Evolutionary conservation across 2,888 invertebrate species (phyloP), one percentile per base, ranked within the genome.

Genomic region (Apamea crenata): DNA sequence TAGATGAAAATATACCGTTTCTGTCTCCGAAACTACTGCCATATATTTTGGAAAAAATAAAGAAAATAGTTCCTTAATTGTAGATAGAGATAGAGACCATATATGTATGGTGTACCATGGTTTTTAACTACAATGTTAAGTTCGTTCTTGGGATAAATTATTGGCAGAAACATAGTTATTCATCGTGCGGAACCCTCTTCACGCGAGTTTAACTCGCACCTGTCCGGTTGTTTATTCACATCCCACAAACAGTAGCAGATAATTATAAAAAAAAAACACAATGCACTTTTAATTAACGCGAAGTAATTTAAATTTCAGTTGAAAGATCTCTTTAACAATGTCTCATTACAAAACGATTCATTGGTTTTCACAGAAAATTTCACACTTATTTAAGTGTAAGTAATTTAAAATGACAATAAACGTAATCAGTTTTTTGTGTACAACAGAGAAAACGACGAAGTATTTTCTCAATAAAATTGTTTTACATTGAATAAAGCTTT

Each of bases 401-500:
- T 74, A 81, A 78, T 73, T 78, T 61, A 74, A 63, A 70, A 84
- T 66, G 50, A 71, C 65, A 70, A 82, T 80, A 47, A 75, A 79
- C 0, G 63, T 77, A 85, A 88, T 81, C 72, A 87, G 76, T 59
- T 76, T 75, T 74, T 16, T 59, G 61, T 77, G 44, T 67, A 53
- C 67, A 78, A 66, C 50, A 74, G 80, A 75, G 67, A 50, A 78
- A 87, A 81, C 50, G 78, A 74, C 79, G 65, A 83, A 87, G 78
- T 75, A 78, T 82, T 72, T 74, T 80, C 50, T 82, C 80, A 84
- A 86, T 88, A 83, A 85, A 83, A 91, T 80, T 77, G 84, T 87
- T 90, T 87, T 86, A 80, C 77, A 76, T 82, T 80, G 74, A 74
- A 79, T 81, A 82, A 82, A 87, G 72, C 74, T 71, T 80, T 87